Evolutionary conservation across 2,113 vertebrate genomes (phyloP).

Genomic region (Pavo muticus): DNA sequence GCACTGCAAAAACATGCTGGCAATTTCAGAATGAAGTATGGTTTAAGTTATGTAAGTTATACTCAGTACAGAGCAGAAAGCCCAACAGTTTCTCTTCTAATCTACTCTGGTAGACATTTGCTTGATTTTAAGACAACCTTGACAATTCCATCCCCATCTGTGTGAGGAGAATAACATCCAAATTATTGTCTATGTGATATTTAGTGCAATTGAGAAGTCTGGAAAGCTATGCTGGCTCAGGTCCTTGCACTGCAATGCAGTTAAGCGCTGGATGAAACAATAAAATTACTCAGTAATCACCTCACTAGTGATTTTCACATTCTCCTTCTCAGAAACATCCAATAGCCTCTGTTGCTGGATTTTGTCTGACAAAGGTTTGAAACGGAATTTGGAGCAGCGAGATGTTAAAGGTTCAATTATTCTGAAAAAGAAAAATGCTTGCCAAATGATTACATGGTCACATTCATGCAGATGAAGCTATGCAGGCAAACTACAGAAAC

Average conservation of each 20-base stretch:
- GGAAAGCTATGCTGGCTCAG: not conserved
- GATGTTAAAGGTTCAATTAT: slow-evolving; percentile 98
- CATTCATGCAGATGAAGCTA: not conserved
- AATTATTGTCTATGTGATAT: not conserved
- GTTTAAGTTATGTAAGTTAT: not conserved
- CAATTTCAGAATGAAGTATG: not conserved
- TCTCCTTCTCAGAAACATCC: slow-evolving; percentile 89
- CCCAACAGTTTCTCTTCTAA: not conserved
- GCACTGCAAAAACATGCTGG: not conserved
- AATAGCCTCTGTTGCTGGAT: slow-evolving; percentile 88
- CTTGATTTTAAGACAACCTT: not conserved
- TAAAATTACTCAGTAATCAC: slow-evolving; percentile 62
- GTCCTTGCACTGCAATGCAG: not conserved
- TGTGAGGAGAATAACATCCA: not conserved
- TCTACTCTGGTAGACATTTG: not conserved
- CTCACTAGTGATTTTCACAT: slow-evolving; percentile 89
- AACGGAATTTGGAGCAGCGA: slow-evolving; percentile 98
- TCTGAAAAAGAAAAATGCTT: slow-evolving; percentile 74
- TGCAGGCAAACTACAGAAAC: not conserved
- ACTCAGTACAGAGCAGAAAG: not conserved
- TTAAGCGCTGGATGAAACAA: not conserved
- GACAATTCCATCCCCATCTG: not conserved
- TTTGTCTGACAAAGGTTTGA: slow-evolving; percentile 91
- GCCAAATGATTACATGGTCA: not conserved
- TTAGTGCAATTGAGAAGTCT: not conserved